Evolutionary conservation across 2,888 invertebrate species (phyloP), one percentile per base, ranked within the genome.

Genomic region (Noctua janthe): DNA sequence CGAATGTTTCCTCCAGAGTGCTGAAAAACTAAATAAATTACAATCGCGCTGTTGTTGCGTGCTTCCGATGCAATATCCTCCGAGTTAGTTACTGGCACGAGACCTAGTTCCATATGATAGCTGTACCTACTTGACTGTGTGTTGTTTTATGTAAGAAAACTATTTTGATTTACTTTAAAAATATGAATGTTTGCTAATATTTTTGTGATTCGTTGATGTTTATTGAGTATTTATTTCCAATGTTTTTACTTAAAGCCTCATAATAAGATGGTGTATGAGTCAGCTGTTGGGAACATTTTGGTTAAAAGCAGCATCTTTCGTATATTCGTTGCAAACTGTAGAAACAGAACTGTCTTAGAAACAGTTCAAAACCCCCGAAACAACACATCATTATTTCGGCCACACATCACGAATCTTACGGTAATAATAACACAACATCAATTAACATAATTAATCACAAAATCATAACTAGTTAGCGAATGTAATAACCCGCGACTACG

Each of bases 61-160:
- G 92, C 88, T 87, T 91, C 91, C 90, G 90, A 90, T 88, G 86
- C 87, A 89, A 90, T 90, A 92, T 92, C 92, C 92, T 91, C 82
- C 76, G 71, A 82, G 74, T 71, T 76, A 89, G 80, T 84, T 87
- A 82, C 78, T 83, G 43, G 79, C 69, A 74, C 78, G 81, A 86
- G 85, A 86, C 88, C 89, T 86, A 91, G 82, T 88, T 90, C 81
- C 86, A 87, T 89, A 83, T 81, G 71, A 81, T 90, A 84, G 80
- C 77, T 76, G 75, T 76, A 76, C 59, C 74, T 78, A 74, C 71
- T 79, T 62, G 11, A 73, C 7, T 71, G 59, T 64, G 56, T 71
- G 29, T 43, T 69, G 69, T 66, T 79, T 64, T 76, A 76, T 79
- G 49, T 80, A 66, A 72, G 69, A 79, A 67, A 59, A 70, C 20